Evolutionary conservation across 2,888 invertebrate genomes (phyloP), one percentile per base, ranked within the genome.

Genomic region (Phytoseiulus persimilis): DNA sequence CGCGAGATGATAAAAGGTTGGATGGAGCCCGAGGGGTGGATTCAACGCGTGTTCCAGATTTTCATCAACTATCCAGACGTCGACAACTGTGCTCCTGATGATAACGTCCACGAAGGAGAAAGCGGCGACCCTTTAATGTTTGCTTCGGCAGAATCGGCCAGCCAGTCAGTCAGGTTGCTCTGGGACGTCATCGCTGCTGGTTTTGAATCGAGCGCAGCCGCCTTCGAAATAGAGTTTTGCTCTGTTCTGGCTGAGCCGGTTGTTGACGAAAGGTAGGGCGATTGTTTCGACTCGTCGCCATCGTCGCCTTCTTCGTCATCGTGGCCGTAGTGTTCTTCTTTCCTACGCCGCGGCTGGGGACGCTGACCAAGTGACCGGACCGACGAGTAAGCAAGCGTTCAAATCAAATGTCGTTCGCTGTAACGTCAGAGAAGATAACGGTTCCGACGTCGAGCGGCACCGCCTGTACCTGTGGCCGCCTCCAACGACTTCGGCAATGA

Each of bases 51-150:
- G 65, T 65, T 65, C 65, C 65, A 65, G 65, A 65, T 65, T 65
- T 65, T 65, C 65, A 65, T 65, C 65, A 65, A 65, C 65, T 65
- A 65, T 65, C 65, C 65, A 65, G 65, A 65, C 65, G 65, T 65
- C 65, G 14, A 23, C 65, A 28, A 23, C 65, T 14, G 65, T 65
- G 65, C 65, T 3, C 65, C 65, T 28, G 65, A 65, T 65, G 39
- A 39, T 39, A 9, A 39, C 3, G 65, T 65, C 65, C 11, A 65
- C 65, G 65, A 23, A 65, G 65, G 65, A 28, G 65, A 65, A 65
- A 65, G 18, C 65, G 65, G 18, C 65, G 65, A 65, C 65, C 28
- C 14, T 65, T 65, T 23, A 65, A 65, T 65, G 65, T 65, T 65
- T 65, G 65, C 65, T 65, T 65, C 65, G 65, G 65, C 65, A 11